A percentile compares a stretch with the other conserved stretches of the same genome.
Conservation (phyloP, 1,140 invertebrate species). For the Drosophila dunni region DNA sequence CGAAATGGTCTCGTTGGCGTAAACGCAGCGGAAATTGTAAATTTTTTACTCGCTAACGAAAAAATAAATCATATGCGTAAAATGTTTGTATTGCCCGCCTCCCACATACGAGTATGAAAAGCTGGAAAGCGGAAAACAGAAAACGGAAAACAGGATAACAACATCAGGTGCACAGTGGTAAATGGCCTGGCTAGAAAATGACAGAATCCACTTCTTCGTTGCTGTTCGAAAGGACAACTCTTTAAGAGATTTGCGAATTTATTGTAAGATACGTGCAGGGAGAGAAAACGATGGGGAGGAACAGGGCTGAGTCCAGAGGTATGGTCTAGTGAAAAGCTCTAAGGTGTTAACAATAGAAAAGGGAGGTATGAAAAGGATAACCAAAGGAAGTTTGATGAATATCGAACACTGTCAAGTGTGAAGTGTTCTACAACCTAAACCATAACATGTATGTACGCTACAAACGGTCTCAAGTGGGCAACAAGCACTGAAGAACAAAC, state of each 20-base stretch:
- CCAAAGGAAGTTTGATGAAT: no score
- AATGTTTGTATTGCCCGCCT: constrained; percentile 45
- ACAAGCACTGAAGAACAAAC: no score
- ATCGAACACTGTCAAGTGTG: no score
- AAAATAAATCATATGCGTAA: constrained; percentile 60
- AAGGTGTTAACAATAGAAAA: no score
- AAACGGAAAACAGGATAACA: constrained; percentile 27
- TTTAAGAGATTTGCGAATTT: not conserved
- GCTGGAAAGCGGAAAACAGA: not conserved
- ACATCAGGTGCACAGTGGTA: constrained; percentile 43
- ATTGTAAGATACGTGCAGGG: not conserved
- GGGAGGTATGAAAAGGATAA: no score
- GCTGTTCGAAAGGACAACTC: not conserved
- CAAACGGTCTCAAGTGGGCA: no score
- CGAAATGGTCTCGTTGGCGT: constrained; percentile 48
- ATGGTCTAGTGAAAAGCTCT: no score
- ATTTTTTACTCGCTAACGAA: constrained; percentile 52
- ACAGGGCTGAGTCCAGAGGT: no score
- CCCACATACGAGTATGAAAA: constrained; percentile 6
- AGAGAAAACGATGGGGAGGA: no score
- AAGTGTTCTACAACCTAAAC: no score
- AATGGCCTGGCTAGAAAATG: not conserved
- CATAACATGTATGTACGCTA: no score
- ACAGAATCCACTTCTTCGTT: not conserved
- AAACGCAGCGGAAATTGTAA: constrained; percentile 62